A percentile compares a stretch with the other conserved stretches of the same genome.
Evolutionary conservation across 2,797 vertebrate species (phyloP).

Genomic region (Thripadectes ignobilis): DNA sequence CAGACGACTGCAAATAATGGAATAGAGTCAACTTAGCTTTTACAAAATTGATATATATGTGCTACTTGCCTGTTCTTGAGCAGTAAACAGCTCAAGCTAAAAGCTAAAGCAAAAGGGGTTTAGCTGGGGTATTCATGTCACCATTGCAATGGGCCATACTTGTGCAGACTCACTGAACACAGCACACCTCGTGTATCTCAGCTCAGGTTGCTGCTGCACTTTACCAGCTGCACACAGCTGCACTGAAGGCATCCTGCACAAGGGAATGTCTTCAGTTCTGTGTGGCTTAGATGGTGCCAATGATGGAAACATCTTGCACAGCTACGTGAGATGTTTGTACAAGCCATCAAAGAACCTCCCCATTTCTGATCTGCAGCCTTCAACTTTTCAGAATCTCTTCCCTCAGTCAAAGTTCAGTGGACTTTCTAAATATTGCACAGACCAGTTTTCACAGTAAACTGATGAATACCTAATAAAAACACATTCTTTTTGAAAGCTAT

Average conservation of each 20-base stretch:
- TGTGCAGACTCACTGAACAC: rapidly evolving
- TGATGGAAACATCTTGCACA: neutral
- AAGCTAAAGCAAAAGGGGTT: neutral
- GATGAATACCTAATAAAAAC: neutral
- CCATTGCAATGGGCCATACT: neutral
- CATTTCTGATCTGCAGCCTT: neutral
- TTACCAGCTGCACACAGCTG: neutral
- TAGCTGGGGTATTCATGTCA: neutral
- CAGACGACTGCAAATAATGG: neutral
- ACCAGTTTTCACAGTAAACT: neutral
- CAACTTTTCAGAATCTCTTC: neutral
- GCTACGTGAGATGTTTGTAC: neutral
- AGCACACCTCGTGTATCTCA: rapidly evolving
- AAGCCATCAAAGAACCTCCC: neutral
- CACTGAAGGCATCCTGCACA: neutral
- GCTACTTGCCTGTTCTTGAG: neutral
- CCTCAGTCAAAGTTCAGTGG: neutral
- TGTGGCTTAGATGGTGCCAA: neutral
- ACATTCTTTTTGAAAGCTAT: neutral
- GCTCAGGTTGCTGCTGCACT: neutral
- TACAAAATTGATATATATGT: neutral
- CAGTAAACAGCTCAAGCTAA: neutral
- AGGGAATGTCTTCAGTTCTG: neutral
- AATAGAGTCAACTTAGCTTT: neutral
- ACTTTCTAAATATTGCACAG: neutral